phyloP scores from a whole-genome alignment of 1,140 invertebrate genomes.

The Heterodera carotae region DNA sequence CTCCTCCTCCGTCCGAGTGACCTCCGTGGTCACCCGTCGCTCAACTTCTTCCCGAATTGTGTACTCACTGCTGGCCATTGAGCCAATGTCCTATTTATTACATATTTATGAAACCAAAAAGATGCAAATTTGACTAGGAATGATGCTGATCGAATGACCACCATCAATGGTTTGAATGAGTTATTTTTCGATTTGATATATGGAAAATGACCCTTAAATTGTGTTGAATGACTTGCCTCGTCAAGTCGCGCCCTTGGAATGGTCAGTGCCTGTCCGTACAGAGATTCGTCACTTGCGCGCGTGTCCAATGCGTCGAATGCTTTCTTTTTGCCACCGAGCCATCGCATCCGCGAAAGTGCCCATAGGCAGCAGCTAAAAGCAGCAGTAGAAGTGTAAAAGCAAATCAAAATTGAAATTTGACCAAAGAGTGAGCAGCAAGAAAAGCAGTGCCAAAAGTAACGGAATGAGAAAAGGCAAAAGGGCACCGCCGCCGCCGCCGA shows the following conservation, averaged over 20 bases:
- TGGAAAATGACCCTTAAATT: background rate
- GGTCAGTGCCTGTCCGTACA: conserved; percentile 23
- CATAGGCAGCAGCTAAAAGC: conserved; percentile 24
- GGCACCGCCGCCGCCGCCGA: conserved; percentile 37
- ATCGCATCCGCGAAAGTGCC: conserved; percentile 15
- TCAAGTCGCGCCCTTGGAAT: conserved; percentile 30
- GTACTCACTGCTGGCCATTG: conserved; percentile 59
- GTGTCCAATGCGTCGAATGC: background rate
- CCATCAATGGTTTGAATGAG: too few relatives aligned
- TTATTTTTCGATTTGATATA: background rate
- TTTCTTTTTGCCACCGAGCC: conserved; percentile 9
- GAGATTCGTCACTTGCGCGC: conserved; percentile 20
- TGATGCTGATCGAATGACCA: too few relatives aligned
- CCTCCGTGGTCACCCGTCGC: conserved; percentile 57
- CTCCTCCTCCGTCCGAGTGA: conserved; percentile 23
- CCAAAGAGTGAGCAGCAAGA: conserved; percentile 60
- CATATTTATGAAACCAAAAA: too few relatives aligned
- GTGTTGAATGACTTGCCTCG: background rate
- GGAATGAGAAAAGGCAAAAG: conserved; percentile 56
- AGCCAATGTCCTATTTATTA: conserved; percentile 56
- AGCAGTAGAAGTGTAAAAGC: background rate
- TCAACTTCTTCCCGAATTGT: conserved; percentile 65
- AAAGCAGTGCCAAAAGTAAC: conserved; percentile 58
- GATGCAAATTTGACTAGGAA: too few relatives aligned
- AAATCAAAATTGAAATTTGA: conserved; percentile 10